Evolutionary conservation across 2,797 vertebrate species (phyloP).

Genomic region (Acipenser ruthenus): DNA sequence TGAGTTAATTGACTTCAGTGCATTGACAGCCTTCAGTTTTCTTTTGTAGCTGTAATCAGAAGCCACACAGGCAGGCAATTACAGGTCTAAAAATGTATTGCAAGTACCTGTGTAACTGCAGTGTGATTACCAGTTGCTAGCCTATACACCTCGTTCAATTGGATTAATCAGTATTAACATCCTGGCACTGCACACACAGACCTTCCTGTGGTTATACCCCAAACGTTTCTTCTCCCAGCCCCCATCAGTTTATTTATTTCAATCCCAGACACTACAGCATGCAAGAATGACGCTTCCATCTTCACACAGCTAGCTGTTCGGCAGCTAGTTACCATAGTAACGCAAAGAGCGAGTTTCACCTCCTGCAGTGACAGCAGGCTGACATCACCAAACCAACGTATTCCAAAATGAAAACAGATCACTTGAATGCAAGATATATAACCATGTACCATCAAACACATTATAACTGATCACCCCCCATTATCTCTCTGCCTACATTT

Average conservation of each 20-base stretch:
- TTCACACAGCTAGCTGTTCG: background rate
- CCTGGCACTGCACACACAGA: no score
- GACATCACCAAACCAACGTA: background rate
- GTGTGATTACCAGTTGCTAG: no score
- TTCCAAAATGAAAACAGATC: no score
- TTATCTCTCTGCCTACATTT: no score
- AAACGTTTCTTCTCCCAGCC: background rate
- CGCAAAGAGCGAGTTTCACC: constrained; percentile 14
- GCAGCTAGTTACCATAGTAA: constrained; percentile 24
- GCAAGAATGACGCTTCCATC: constrained; percentile 6
- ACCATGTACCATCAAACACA: background rate
- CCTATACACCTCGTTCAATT: no score
- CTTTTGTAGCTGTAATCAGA: constrained; percentile 62
- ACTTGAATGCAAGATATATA: background rate
- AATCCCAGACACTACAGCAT: constrained; percentile 8
- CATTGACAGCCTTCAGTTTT: constrained; percentile 80
- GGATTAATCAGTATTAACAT: no score
- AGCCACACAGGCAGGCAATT: background rate
- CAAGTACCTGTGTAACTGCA: no score
- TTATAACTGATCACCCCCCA: background rate
- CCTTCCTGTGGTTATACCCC: no score
- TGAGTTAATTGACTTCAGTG: constrained; percentile 70
- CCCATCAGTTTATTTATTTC: constrained; percentile 1
- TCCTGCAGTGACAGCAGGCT: constrained; percentile 9
- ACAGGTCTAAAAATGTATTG: background rate